Percentiles rank a stretch among this genome's conserved stretches.
Conservation (phyloP, 2,797 vertebrate genomes). For the Pipistrellus pipistrellus region DNA sequence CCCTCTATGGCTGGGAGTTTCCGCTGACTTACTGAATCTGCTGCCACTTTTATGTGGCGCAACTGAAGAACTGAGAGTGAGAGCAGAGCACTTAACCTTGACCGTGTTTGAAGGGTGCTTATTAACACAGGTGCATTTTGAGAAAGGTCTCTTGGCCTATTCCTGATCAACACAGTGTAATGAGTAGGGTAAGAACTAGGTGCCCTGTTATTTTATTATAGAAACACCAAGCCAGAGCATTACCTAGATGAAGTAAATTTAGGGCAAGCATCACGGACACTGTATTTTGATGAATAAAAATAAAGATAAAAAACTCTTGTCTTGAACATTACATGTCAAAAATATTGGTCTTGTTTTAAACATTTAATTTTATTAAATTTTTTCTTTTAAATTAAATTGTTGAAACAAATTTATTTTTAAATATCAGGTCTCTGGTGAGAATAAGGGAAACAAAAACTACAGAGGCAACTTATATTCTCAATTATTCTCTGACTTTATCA, state of each 20-base stretch:
- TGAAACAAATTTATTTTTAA: background rate
- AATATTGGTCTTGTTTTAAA: background rate
- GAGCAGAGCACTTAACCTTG: background rate
- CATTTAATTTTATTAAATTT: background rate
- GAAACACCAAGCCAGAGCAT: constrained; percentile 10
- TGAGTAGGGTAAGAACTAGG: constrained; percentile 27
- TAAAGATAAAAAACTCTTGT: background rate
- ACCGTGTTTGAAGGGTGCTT: background rate
- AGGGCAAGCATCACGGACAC: background rate
- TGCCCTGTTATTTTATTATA: background rate
- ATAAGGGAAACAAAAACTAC: constrained; percentile 5
- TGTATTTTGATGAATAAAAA: background rate
- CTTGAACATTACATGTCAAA: background rate
- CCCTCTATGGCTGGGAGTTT: constrained; percentile 34
- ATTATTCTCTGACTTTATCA: constrained; percentile 11
- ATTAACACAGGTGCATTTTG: background rate
- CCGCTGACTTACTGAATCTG: background rate
- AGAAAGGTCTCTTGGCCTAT: constrained; percentile 20
- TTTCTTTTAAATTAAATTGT: background rate
- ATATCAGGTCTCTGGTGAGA: constrained; percentile 14
- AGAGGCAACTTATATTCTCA: background rate
- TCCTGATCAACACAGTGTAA: constrained; percentile 16
- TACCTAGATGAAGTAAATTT: background rate
- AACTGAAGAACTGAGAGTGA: constrained; percentile 13
- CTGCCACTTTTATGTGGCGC: background rate